Evolutionary conservation across 2,113 vertebrate genomes (phyloP).

Genomic region (Brachyistius frenatus): DNA sequence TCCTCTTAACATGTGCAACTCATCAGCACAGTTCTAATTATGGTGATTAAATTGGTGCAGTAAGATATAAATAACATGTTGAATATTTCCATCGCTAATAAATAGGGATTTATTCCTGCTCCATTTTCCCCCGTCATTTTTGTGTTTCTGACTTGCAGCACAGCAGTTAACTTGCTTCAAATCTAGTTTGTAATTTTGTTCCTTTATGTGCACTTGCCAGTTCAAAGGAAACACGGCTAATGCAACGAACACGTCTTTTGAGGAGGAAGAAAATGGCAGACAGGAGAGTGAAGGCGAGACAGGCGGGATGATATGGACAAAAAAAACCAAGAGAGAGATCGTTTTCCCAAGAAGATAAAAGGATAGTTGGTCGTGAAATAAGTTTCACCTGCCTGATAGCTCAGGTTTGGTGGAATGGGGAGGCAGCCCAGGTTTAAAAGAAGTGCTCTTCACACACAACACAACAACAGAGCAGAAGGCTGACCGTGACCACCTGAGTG

Average conservation of each 20-base stretch:
- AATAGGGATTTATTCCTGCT: neutral
- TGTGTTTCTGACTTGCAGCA: neutral
- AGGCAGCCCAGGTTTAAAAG: conserved; percentile 74
- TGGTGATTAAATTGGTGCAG: neutral
- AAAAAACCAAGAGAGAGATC: neutral
- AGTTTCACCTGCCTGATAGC: neutral
- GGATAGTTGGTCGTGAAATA: neutral
- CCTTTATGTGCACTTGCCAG: neutral
- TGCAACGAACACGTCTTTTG: neutral
- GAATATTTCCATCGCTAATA: neutral
- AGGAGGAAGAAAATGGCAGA: neutral
- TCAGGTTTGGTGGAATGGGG: conserved; percentile 64
- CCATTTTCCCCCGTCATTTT: neutral
- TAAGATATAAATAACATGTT: neutral
- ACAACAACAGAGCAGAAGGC: conserved; percentile 70
- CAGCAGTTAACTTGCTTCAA: neutral
- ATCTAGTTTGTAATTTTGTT: neutral
- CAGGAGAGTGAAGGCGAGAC: neutral
- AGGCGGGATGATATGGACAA: too few species aligned
- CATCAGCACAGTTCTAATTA: neutral
- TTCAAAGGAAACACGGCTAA: neutral
- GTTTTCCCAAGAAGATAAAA: neutral
- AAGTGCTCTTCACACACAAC: conserved; percentile 61
- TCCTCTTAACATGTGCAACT: neutral
- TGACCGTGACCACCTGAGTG: conserved; percentile 58